Evolutionary conservation across 1,140 invertebrate genomes (phyloP), one percentile per base, ranked within the genome.

Genomic region (Halotydeus destructor): DNA sequence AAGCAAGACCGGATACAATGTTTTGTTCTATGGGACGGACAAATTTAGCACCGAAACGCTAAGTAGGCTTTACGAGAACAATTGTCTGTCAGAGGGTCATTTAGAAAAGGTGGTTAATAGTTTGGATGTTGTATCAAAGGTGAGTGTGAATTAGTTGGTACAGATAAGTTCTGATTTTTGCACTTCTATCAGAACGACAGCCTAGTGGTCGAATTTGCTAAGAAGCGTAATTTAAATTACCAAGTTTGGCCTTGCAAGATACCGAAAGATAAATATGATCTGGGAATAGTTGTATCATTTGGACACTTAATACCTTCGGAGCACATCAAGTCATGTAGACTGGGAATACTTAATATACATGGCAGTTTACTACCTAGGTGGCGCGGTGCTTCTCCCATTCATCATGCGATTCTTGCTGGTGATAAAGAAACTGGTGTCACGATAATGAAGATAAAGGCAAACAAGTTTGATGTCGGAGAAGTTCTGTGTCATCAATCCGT

Each of bases 261-360:
- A 12, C 40, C 47, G 12, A n/a, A 38, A 22, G 41, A 49, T 11
- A 28, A 46, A 5, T 64, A 54, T 50, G 60, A 65, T 54, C 46
- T 65, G 45, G 62, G 62, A 25, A 50, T 63, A 19, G 54, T 64
- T 3, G 61, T 55, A 3, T 65, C 62, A 8, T 65, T 65, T 54
- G 62, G 62, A 6, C 52, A 59, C 38, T 49, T 65, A 12, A 60
- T 65, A 38, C 60, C 61, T 24, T 35, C 46, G 19, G 38, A 42
- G 19, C 32, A 58, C 9, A 65, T 65, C 24, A 23, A 54, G 19
- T 47, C 49, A 30, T 63, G 63, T 51, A 35, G 28, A 53, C 86
- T 81, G 59, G 86, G 86, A 12, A 82, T 86, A 64, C 61, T 86
- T 28, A 88, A 88, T 67, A 72, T 93, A 1, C 89, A 96, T 62